Evolutionary conservation across 2,113 vertebrate species (phyloP), one percentile per base, ranked within the genome.

Genomic region (Nothobranchius furzeri): DNA sequence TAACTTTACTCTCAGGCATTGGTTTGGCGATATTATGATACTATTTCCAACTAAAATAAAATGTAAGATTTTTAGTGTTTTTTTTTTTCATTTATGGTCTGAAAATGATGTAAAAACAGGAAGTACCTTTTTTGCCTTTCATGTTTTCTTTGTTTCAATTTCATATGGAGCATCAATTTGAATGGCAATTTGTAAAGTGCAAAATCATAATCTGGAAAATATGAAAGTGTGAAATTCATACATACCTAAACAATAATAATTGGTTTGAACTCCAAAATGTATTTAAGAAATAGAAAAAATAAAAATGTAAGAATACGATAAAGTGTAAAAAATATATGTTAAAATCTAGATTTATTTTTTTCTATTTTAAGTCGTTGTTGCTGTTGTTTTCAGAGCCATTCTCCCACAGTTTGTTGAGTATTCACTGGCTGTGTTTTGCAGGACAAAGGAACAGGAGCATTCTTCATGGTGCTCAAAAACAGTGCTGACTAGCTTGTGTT

Each of bases 401-500:
- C 25, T 61, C 70, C 72, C 73, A 76, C 76, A 52, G 66, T 66
- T 59, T 50, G 43, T 60, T 73, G 59, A 78, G 59, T 9, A 40
- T 40, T 82, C 73, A 80, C 86, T 73, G 60, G 77, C 70, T 64
- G 77, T 78, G 75, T 58, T 82, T 75, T 40, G 52, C 70, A 82
- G 64, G 75, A 76, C 84, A 54, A 64, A 64, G 35, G 82, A 82
- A 86, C 85, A 82, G 64, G 78, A 83, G 62, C 62, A 78, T 71
- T 62, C 83, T 69, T 70, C 74, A 88, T 76, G 87, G 81, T 69
- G 55, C 53, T 48, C 40, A 40, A 73, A 77, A 80, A 65, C 62
- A 53, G 53, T 56, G 61, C 76, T 66, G 69, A 68, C 76, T 72
- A 40, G 69, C 49, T 62, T 54, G 73, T 64, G 65, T 63, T 67